Base-by-base conservation (phyloP, 2,888 invertebrate species). In the Rhabditoides inermis region DNA sequence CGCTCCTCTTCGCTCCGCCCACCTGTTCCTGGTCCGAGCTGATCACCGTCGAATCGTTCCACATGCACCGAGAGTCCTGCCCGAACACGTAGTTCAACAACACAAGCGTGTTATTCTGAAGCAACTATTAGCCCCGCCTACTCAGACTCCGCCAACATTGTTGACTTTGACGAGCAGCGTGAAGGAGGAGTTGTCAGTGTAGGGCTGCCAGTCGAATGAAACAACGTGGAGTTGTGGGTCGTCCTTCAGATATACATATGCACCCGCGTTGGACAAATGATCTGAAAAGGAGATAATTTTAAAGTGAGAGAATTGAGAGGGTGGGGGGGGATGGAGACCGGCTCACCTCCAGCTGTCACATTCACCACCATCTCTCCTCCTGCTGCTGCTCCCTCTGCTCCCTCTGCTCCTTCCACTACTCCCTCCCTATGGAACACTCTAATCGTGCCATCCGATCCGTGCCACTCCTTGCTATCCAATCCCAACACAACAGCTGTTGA, bases 61-160 rank as follows among this genome's bases (percentile, higher is more conserved):
- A n/a, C n/a, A n/a, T n/a, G n/a, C 66, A 66, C 28, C 58, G 50
- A 4, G 37, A 12, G 32, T 64, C 55, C 6, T 60, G 54, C 5
- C 50, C 51, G 30, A 45, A 53, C 2, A 63, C 52, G 44, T 69
- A 69, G 47, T 69, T 67, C 27, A 69, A 54, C 4, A 67, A 50
- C n/a, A 69, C 45, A 18, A 64, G 53, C n/a, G n/a, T n/a, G n/a
- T n/a, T n/a, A n/a, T n/a, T n/a, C n/a, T n/a, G n/a, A n/a, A n/a
- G n/a, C n/a, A n/a, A n/a, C n/a, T n/a, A n/a, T n/a, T n/a, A n/a
- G n/a, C n/a, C n/a, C n/a, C n/a, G n/a, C n/a, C n/a, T n/a, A n/a
- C n/a, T n/a, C n/a, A n/a, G n/a, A n/a, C n/a, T n/a, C n/a, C n/a
- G n/a, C n/a, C n/a, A n/a, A n/a, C n/a, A n/a, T n/a, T n/a, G n/a